Evolutionary conservation across 2,888 invertebrate genomes (phyloP), one percentile per base, ranked within the genome.

Genomic region (Noctua pronuba): DNA sequence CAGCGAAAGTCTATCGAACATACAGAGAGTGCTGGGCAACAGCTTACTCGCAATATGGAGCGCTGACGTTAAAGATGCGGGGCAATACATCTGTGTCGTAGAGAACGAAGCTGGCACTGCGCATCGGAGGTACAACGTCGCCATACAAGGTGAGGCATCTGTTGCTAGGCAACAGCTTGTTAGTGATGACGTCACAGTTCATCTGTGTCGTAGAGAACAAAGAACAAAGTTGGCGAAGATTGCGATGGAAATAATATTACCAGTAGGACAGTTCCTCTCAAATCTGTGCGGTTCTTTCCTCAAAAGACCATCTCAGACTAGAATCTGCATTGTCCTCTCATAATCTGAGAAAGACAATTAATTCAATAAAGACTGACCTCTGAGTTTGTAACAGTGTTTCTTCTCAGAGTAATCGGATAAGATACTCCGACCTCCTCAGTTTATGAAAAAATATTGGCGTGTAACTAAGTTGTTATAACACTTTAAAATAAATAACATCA

Each of bases 41-140:
- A 94, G 95, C 73, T 80, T 95, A 79, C 89, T 97, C 1, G 94
- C 94, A 0, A 84, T 97, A 35, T 95, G 96, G 94, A 92, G 96
- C 83, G 96, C 94, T 49, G 90, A 92, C 68, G 88, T 94, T 2
- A 86, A 89, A 0, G 97, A 97, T 90, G 97, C 97, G 24, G 97
- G 97, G 0, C 96, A 96, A 83, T 98, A 97, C 93, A 95, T 95
- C 49, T 98, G 98, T 88, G 94, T 97, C 21, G 97, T 97, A 0
- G 95, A 96, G 86, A 97, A 97, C 91, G 88, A 90, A 2, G 97
- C 96, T 0, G 98, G 98, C 24, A 86, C 92, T 1, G 91, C 92
- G n/a, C 93, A 95, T 55, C 88, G 94, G 24, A 89, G 95, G 41
- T 95, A 94, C 90, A 93, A 95, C 82, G 88, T 97, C 4, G 88